These are phyloP conservation scores for Glandiceps talaboti DNA, from an alignment of 53 echinoderm and acorn worm species.

Conservation along the genomic window DNA sequence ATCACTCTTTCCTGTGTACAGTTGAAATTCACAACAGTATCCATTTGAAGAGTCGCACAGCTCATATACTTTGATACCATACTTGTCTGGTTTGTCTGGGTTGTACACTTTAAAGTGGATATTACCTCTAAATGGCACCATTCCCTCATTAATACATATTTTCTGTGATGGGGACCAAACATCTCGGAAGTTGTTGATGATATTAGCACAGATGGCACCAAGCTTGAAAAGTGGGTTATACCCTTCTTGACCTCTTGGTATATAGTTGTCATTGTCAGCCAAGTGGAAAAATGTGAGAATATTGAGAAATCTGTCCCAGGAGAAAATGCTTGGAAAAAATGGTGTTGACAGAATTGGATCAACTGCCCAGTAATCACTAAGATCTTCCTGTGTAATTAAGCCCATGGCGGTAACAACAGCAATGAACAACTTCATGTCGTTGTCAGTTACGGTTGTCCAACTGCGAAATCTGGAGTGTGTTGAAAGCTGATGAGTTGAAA, in stretches of 20 bases:
- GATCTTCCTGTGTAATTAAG: constrained; percentile 5
- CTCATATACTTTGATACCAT: constrained; percentile 19
- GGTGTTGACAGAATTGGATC: constrained; percentile 13
- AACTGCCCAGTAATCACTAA: constrained; percentile 13
- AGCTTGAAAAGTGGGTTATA: constrained; percentile 28
- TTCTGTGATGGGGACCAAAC: constrained; percentile 12
- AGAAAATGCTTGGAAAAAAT: constrained; percentile 20
- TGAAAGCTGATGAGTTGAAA: not conserved
- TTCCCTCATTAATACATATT: not conserved
- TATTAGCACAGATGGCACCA: not conserved
- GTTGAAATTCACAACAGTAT: constrained; percentile 14
- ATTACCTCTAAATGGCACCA: not conserved
- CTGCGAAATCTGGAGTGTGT: no score
- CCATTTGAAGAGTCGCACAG: constrained; percentile 19
- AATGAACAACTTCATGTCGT: no score
- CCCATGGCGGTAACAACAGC: not conserved
- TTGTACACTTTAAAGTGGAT: constrained; percentile 21
- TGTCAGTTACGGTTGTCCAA: no score
- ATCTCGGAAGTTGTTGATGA: constrained; percentile 3
- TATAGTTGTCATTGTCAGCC: not conserved
- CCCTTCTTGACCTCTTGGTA: not conserved
- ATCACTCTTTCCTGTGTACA: constrained; percentile 21
- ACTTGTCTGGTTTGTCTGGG: constrained; percentile 17
- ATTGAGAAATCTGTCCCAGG: constrained; percentile 4
- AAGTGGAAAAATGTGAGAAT: constrained; percentile 8